These are phyloP conservation scores for Propithecus perrieri DNA, from an alignment of 2,797 vertebrate species.

Conservation along the genomic window DNA sequence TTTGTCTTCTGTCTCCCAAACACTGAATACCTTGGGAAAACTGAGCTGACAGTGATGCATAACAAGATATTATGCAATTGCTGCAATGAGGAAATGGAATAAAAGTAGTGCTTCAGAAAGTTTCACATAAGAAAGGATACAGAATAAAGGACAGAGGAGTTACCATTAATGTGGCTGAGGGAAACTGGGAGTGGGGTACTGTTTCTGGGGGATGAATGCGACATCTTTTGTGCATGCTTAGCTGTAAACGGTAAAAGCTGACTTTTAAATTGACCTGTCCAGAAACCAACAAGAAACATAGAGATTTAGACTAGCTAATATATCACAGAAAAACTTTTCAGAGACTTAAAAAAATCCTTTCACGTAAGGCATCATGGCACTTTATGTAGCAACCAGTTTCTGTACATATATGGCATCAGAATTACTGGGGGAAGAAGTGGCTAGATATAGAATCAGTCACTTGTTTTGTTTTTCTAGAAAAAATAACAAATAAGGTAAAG, in stretches of 20 bases:
- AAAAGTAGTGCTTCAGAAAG: not conserved
- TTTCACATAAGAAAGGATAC: not conserved
- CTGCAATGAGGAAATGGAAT: not conserved
- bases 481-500: not conserved
- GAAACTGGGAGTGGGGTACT: not conserved
- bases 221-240: not conserved
- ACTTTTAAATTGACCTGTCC: not conserved
- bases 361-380: not conserved
- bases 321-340: not conserved
- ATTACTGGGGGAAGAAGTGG: not conserved
- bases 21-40: conserved; percentile 49
- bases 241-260: not conserved
- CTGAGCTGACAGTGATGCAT: conserved; percentile 42
- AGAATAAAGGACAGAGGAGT: not conserved
- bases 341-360: conserved; percentile 1
- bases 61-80: not conserved
- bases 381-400: not conserved
- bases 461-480: not conserved
- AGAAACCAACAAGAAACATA: not conserved
- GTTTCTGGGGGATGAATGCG: not conserved
- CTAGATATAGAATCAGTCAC: not conserved
- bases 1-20: conserved; percentile 63
- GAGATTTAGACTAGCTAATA: not conserved
- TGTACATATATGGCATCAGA: not conserved
- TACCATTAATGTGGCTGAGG: not conserved